Percentiles rank a stretch among this genome's conserved stretches.
phyloP scores from a whole-genome alignment of 2,113 vertebrate genomes.

The Silurus asotus region DNA sequence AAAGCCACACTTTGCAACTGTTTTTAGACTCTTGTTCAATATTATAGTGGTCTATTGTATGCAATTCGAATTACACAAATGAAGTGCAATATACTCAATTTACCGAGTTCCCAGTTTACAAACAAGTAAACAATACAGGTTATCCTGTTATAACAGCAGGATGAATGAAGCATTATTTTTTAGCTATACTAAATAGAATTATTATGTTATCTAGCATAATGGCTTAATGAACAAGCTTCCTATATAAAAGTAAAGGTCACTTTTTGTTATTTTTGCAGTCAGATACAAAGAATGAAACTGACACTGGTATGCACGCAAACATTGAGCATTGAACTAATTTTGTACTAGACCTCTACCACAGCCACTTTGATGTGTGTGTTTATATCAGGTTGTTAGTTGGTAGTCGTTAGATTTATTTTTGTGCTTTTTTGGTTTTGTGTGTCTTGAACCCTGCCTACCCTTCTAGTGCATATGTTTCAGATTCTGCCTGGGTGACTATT shows the following conservation, averaged over 20 bases:
- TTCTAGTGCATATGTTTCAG: background rate
- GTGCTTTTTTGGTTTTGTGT: background rate
- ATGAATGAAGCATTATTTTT: background rate
- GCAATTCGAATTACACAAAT: background rate
- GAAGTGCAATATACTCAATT: background rate
- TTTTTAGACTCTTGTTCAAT: background rate
- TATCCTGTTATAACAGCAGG: background rate
- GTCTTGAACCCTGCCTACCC: background rate
- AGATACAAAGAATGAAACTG: background rate
- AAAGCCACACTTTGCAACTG: background rate
- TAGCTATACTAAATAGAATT: no score
- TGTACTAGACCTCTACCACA: background rate
- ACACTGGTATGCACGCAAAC: background rate
- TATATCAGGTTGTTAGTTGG: background rate
- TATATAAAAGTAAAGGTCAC: background rate
- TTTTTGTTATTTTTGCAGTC: background rate
- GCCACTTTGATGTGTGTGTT: background rate
- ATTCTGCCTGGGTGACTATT: background rate
- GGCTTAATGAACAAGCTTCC: background rate
- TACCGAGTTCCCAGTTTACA: background rate
- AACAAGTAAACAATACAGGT: background rate
- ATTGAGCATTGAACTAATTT: background rate
- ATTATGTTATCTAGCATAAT: background rate
- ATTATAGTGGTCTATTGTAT: background rate
- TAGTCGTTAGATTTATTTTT: background rate